Evolutionary conservation across 2,888 invertebrate species (phyloP).

Genomic region (Trissoscelio sp.): DNA sequence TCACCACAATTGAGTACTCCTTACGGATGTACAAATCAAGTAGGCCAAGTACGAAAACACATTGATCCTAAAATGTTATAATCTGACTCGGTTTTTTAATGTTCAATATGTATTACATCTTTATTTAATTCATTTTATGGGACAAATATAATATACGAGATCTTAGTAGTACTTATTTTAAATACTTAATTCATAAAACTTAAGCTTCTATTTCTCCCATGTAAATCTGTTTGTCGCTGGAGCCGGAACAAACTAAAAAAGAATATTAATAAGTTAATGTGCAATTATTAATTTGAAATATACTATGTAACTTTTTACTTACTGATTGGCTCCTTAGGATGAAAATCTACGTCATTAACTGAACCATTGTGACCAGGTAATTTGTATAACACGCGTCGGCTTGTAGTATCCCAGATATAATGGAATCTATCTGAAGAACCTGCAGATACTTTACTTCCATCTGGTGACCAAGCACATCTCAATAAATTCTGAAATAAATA

Average conservation of each 20-base stretch:
- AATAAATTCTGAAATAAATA: slow-evolving; percentile 89
- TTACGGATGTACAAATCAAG: slow-evolving; percentile 33
- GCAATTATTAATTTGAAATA: not conserved
- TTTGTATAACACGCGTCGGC: slow-evolving; percentile 96
- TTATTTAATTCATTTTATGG: not conserved
- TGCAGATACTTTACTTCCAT: slow-evolving; percentile 94
- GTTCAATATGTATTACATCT: not conserved
- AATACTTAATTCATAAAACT: not conserved
- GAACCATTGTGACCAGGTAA: slow-evolving; percentile 99
- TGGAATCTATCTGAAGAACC: slow-evolving; percentile 98
- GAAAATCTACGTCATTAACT: slow-evolving; percentile 98
- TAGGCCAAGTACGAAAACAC: slow-evolving; percentile 21
- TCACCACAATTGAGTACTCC: slow-evolving; percentile 38
- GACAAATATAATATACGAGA: slow-evolving; percentile 3
- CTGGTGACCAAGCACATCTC: slow-evolving; percentile 96
- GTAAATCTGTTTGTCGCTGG: slow-evolving; percentile 97
- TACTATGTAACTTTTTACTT: slow-evolving; percentile 59
- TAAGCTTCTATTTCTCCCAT: slow-evolving; percentile 94
- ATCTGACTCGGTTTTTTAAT: slow-evolving; percentile 10
- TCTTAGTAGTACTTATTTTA: slow-evolving; percentile 6
- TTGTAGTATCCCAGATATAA: slow-evolving; percentile 98
- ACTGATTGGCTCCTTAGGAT: slow-evolving; percentile 95
- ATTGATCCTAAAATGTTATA: slow-evolving; percentile 24
- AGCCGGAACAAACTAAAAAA: slow-evolving; percentile 91
- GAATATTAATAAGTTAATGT: slow-evolving; percentile 14